These are phyloP conservation scores for Stictonetta naevosa DNA, from an alignment of 2,113 vertebrate genomes.

Conservation along the genomic window DNA sequence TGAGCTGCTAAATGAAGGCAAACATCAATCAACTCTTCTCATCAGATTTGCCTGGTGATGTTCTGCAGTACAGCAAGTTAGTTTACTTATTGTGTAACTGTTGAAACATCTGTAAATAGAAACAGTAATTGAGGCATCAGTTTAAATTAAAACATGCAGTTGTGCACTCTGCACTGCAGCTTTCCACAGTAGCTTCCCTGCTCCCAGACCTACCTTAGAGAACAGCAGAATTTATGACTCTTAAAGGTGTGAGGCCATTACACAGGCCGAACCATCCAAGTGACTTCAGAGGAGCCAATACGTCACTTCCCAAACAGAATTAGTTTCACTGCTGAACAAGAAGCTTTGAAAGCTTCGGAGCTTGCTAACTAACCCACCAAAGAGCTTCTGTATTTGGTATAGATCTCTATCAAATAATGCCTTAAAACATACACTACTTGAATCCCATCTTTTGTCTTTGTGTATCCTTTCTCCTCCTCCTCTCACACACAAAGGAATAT, in stretches of 20 bases:
- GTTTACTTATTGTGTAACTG: background rate
- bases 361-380: fast-evolving
- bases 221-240: background rate
- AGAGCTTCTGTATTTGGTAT: background rate
- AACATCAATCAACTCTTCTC: background rate
- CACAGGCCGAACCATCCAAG: background rate
- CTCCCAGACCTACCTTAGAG: background rate
- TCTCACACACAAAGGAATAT: background rate
- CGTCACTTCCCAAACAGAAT: background rate
- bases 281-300: background rate
- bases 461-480: background rate
- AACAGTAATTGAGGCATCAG: background rate
- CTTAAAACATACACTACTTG: background rate
- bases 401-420: background rate
- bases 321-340: background rate
- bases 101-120: constrained; percentile 2
- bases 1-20: background rate
- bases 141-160: background rate
- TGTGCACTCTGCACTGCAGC: background rate
- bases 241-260: background rate
- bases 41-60: constrained; percentile 10
- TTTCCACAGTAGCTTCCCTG: background rate
- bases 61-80: constrained; percentile 20
- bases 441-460: background rate
- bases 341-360: background rate